A percentile compares a stretch with the other conserved stretches of the same genome.
phyloP scores from a whole-genome alignment of 1,140 invertebrate genomes.

The Condylostylus longicornis region DNA sequence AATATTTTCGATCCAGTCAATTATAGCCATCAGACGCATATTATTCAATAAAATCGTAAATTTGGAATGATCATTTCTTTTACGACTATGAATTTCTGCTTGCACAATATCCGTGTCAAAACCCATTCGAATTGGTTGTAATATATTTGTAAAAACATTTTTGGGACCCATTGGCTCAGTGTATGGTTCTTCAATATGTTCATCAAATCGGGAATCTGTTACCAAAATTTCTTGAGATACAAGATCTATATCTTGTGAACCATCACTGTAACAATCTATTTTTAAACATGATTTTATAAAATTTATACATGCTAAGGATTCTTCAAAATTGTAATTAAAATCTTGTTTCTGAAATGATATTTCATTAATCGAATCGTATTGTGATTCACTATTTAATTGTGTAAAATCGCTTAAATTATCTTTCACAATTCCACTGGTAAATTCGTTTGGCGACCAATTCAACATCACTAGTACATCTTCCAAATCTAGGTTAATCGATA shows the following conservation, averaged over 20 bases:
- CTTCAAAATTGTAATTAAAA: not conserved
- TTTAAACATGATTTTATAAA: slow-evolving; percentile 80
- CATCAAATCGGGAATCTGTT: slow-evolving; percentile 60
- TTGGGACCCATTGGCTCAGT: slow-evolving; percentile 20
- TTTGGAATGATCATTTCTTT: slow-evolving; percentile 50
- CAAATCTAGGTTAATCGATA: slow-evolving; percentile 68
- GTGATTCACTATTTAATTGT: too few species aligned
- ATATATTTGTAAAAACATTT: slow-evolving; percentile 81
- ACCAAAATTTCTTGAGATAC: slow-evolving; percentile 85
- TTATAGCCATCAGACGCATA: slow-evolving; percentile 83
- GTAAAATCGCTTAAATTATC: not conserved
- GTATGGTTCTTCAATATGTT: slow-evolving; percentile 12
- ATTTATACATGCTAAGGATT: slow-evolving; percentile 67
- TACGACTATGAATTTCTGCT: slow-evolving; percentile 70
- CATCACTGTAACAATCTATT: slow-evolving; percentile 71
- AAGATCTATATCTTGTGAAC: slow-evolving; percentile 80
- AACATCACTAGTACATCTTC: slow-evolving; percentile 74
- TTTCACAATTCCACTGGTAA: not conserved
- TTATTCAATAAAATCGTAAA: slow-evolving; percentile 89
- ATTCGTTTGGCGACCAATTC: slow-evolving; percentile 38
- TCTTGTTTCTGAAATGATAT: not conserved
- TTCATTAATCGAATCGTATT: slow-evolving; percentile 6
- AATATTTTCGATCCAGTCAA: slow-evolving; percentile 84
- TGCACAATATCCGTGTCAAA: slow-evolving; percentile 49
- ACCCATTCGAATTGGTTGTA: slow-evolving; percentile 53